phyloP scores from a whole-genome alignment of 2,797 vertebrate genomes.

The Hydrophis major region DNA sequence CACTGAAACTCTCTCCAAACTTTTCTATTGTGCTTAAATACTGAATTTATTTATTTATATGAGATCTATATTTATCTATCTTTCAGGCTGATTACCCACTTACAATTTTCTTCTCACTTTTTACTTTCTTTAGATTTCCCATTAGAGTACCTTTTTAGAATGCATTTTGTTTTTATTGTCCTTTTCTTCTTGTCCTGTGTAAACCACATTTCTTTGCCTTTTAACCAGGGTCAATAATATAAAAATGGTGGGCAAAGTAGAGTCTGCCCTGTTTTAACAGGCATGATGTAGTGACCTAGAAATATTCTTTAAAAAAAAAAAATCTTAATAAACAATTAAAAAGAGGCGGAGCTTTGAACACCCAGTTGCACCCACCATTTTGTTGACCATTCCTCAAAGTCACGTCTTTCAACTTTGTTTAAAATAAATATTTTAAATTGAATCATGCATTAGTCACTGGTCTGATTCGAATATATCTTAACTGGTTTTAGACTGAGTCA shows the following conservation, averaged over 20 bases:
- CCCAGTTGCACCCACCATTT: not conserved
- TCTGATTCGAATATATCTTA: not conserved
- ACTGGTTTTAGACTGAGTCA: not conserved
- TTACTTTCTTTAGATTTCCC: not conserved
- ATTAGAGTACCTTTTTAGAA: not conserved
- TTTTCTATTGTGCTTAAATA: not conserved
- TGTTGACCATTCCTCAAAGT: not conserved
- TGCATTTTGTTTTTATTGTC: not conserved
- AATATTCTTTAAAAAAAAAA: not conserved
- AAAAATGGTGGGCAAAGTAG: not conserved
- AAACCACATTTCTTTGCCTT: not conserved
- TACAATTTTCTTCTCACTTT: not conserved
- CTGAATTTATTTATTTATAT: not conserved
- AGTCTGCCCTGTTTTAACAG: not conserved
- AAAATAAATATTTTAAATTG: not conserved
- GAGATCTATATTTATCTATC: not conserved
- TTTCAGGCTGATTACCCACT: not conserved
- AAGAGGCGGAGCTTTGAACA: not conserved
- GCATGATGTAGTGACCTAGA: not conserved
- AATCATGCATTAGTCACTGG: not conserved
- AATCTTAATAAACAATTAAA: not conserved
- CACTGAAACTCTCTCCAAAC: not conserved
- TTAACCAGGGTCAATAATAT: not conserved
- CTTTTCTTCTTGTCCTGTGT: not conserved
- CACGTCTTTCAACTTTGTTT: not conserved